Evolutionary conservation across 2,888 invertebrate species (phyloP).

Genomic region (Pyrochroa serraticornis): DNA sequence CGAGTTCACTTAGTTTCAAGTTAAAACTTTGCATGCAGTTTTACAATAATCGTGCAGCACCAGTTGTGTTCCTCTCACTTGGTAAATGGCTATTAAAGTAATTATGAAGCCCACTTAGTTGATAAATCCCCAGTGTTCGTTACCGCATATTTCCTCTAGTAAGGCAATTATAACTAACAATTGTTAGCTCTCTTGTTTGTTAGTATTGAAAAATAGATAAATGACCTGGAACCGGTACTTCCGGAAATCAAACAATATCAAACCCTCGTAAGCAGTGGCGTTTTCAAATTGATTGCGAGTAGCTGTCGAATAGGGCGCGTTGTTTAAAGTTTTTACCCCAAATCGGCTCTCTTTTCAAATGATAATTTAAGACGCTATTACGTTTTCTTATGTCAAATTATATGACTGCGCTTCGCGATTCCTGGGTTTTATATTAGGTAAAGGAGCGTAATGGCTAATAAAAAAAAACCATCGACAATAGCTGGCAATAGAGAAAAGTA

Average conservation of each 20-base stretch:
- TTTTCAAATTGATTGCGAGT: neutral
- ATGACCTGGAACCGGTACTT: neutral
- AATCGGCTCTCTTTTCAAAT: neutral
- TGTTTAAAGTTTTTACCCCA: neutral
- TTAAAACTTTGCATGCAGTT: too few relatives aligned
- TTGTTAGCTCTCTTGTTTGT: too few relatives aligned
- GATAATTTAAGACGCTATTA: constrained; percentile 1
- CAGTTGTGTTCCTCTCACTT: too few relatives aligned
- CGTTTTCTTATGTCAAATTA: neutral
- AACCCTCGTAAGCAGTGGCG: neutral
- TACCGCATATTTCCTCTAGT: too few relatives aligned
- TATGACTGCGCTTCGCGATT: constrained; percentile 1
- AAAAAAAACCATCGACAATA: neutral
- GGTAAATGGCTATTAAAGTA: too few relatives aligned
- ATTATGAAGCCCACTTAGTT: too few relatives aligned
- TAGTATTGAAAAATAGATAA: too few relatives aligned
- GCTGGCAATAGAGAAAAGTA: neutral
- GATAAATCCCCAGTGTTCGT: too few relatives aligned
- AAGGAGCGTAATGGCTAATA: neutral
- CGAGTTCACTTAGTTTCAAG: too few relatives aligned
- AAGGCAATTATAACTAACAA: too few relatives aligned
- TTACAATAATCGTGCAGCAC: too few relatives aligned
- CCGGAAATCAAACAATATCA: neutral
- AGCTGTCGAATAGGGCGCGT: neutral
- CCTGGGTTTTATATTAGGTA: constrained; percentile 2